Evolutionary conservation across 2,888 invertebrate species (phyloP), one percentile per base, ranked within the genome.

Genomic region (Eristalis tenax): DNA sequence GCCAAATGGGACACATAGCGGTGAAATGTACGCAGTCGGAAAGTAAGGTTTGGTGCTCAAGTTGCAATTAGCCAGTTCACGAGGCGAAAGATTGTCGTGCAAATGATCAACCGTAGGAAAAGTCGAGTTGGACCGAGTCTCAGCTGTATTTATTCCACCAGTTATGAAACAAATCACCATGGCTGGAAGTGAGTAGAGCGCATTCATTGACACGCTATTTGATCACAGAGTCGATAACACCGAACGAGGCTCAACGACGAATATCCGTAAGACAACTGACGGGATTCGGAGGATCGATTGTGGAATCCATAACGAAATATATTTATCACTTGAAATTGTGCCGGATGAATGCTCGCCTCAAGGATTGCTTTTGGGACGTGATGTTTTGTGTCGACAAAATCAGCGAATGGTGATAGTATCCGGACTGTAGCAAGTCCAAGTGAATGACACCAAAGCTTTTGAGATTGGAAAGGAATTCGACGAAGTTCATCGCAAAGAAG

Each of bases 241-340:
- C 84, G n/a, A 40, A 22, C 15, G 23, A 70, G 2, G 63, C 35
- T 4, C 2, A 0, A 23, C 43, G 66, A 10, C 18, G 13, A 18
- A 26, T 18, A 43, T 64, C 64, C 6, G 6, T 35, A 5, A 89
- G 75, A 18, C 56, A 57, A 4, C 69, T 88, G 32, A 79, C 71
- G 61, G 84, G 80, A 32, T 87, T 89, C 59, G 84, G 89, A 23
- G 88, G 81, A 57, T 57, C 74, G 1, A 63, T n/a, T n/a, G n/a
- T 63, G 11, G 76, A 83, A 59, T 57, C 50, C 10, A 40, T 4
- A 1, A 38, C 38, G 38, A 38, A 4, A 10, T 38, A 11, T 1
- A 38, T 1, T 1, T 40, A 13, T 40, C 40, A 13, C 15, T 40
- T 4, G 13, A 40, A 40, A 68, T 88, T 18, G 65, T 88, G 10